Evolutionary conservation across 2,888 invertebrate species (phyloP).

Genomic region (Teleogryllus oceanicus): DNA sequence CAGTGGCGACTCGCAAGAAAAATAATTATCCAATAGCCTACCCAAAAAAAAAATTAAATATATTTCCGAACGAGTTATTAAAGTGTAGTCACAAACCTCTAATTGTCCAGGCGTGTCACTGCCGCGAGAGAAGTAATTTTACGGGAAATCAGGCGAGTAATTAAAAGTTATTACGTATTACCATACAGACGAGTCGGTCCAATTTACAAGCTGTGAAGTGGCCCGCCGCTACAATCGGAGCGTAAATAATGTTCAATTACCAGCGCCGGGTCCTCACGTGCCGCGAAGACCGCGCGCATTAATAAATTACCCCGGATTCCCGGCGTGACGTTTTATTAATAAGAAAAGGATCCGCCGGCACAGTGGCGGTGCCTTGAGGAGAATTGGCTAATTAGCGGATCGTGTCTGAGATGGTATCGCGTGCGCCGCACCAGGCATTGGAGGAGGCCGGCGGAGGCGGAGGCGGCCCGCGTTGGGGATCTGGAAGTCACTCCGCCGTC

Average conservation of each 20-base stretch:
- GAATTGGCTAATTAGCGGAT: slow-evolving; percentile 31
- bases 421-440: not conserved
- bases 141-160: slow-evolving; percentile 18
- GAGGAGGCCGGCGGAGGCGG: not conserved
- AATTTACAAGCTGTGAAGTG: slow-evolving; percentile 10
- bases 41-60: not conserved
- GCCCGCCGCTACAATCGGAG: slow-evolving; percentile 3
- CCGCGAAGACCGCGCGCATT: not conserved
- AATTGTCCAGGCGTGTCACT: slow-evolving; percentile 9
- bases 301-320: slow-evolving; percentile 10
- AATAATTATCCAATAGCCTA: not conserved
- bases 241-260: slow-evolving; percentile 9
- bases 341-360: slow-evolving; percentile 4
- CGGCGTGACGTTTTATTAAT: slow-evolving; percentile 7
- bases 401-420: not conserved
- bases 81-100: not conserved
- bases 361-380: slow-evolving; percentile 28
- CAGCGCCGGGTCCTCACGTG: not conserved
- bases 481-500: not conserved
- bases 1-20: not conserved
- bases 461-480: too few relatives aligned
- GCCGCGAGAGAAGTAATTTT: slow-evolving; percentile 4
- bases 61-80: slow-evolving; percentile 4
- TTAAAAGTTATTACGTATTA: slow-evolving; percentile 10
- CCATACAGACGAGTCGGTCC: slow-evolving; percentile 7